These are phyloP conservation scores for Drosophila kuntzei DNA, from an alignment of 2,888 invertebrate species.

Conservation along the genomic window DNA sequence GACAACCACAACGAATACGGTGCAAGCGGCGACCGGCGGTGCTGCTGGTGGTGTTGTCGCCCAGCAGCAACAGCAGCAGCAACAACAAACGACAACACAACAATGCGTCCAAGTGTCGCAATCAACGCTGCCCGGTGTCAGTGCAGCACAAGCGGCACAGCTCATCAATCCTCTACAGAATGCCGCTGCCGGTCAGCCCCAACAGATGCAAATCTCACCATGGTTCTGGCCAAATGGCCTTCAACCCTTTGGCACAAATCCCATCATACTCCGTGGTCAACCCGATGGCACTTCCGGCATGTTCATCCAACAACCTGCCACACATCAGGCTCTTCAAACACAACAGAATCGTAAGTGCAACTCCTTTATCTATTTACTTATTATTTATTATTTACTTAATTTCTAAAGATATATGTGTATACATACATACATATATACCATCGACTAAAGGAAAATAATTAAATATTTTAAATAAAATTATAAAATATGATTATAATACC, in stretches of 20 bases:
- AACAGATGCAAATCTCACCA: slow-evolving; percentile 92
- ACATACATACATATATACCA: no score
- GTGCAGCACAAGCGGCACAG: slow-evolving; percentile 87
- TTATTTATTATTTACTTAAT: no score
- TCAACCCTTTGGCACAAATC: slow-evolving; percentile 91
- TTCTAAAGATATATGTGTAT: no score
- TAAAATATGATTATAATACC: no score
- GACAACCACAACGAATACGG: slow-evolving; percentile 82
- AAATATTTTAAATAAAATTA: no score
- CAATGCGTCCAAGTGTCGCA: slow-evolving; percentile 91
- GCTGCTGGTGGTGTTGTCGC: slow-evolving; percentile 24
- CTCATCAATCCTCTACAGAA: slow-evolving; percentile 91
- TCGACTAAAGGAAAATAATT: no score
- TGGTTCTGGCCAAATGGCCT: slow-evolving; percentile 92
- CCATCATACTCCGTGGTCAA: slow-evolving; percentile 91
- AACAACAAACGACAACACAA: slow-evolving; percentile 86
- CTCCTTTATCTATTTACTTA: no score
- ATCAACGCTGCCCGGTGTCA: slow-evolving; percentile 88
- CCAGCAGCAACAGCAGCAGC: slow-evolving; percentile 69
- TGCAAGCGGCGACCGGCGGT: slow-evolving; percentile 75
- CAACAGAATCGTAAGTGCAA: slow-evolving; percentile 88
- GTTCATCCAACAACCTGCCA: slow-evolving; percentile 91
- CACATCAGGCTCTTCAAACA: slow-evolving; percentile 87
- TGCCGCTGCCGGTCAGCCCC: slow-evolving; percentile 87
- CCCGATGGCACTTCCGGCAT: slow-evolving; percentile 90